These are phyloP conservation scores for Bos taurus DNA, from an alignment of 2,113 vertebrate genomes.

Conservation along the genomic window ARS-UCD2.0 NC_037357.1:115929001-115929500, in stretches of 20 bases:
- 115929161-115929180: neutral
- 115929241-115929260: neutral
- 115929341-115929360: neutral
- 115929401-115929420: neutral
- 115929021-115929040: conserved; percentile 10
- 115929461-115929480: neutral
- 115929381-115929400: neutral
- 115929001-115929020: conserved; percentile 2
- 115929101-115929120: neutral
- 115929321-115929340: neutral
- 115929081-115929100: neutral
- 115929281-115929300: neutral
- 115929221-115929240: neutral
- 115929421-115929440: neutral
- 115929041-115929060: neutral
- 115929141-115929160: neutral
- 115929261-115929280: neutral
- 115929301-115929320: neutral
- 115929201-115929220: neutral
- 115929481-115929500: neutral
- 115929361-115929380: neutral
- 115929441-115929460: neutral
- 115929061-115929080: neutral
- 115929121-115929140: neutral
- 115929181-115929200: neutral